These are phyloP conservation scores for Panzeria rudis DNA, from an alignment of 2,888 invertebrate species.

Conservation along the genomic window DNA sequence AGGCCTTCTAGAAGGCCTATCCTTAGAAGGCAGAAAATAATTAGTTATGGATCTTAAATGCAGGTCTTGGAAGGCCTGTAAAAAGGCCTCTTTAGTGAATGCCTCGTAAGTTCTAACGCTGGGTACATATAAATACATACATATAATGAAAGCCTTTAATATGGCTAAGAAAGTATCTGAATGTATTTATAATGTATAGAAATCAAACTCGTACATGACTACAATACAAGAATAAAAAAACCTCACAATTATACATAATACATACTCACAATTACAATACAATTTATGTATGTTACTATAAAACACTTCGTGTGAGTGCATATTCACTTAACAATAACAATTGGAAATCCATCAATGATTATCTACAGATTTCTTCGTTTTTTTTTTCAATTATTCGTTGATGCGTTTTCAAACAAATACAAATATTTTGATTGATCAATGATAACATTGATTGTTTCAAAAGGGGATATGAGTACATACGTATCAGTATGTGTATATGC, in stretches of 20 bases:
- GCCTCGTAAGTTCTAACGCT: too few species aligned
- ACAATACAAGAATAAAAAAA: background rate
- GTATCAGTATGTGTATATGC: background rate
- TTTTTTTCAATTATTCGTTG: constrained; percentile 23
- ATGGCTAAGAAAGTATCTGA: background rate
- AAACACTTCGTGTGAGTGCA: constrained; percentile 29
- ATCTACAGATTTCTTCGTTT: constrained; percentile 44
- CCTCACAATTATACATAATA: background rate
- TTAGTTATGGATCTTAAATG: too few species aligned
- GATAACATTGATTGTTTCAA: constrained; percentile 34
- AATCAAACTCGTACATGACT: background rate
- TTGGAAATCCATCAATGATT: constrained; percentile 63
- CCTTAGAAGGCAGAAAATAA: too few species aligned
- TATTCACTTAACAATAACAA: constrained; percentile 36
- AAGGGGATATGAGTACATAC: background rate
- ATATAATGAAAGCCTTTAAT: background rate
- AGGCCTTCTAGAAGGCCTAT: too few species aligned
- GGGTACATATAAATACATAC: background rate
- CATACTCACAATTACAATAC: constrained; percentile 17
- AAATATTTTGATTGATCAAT: constrained; percentile 56
- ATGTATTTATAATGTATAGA: background rate
- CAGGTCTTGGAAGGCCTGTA: too few species aligned
- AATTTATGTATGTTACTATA: background rate
- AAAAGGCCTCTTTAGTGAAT: too few species aligned
- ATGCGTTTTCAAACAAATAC: constrained; percentile 19